Base-by-base conservation (phyloP, 2,113 vertebrate species). In the Syrmaticus mikado region DNA sequence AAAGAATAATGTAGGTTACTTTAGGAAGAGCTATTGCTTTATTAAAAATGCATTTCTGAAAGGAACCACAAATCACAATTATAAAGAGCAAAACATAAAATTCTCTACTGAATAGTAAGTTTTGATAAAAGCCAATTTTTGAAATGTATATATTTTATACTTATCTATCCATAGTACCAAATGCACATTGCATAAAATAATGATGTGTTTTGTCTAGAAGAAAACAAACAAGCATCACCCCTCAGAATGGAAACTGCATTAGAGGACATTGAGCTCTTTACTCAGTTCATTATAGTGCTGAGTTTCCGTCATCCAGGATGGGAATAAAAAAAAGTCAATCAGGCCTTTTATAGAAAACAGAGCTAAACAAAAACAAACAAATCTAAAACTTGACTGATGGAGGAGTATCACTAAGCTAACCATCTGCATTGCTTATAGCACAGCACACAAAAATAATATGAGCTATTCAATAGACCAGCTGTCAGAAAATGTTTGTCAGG, bases 21-120 rank as follows among this genome's bases (percentile, higher is more conserved):
- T 94, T 94, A 77, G 60, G 72, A 96, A 96, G 95, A 95, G 70
- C 70, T 96, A 96, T 95, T 90, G 94, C 96, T 96, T 96, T 96
- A 96, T 97, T 96, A 96, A 96, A 94, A 95, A 96, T 94, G 73
- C 72, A 80, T 96, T 96, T 94, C 70, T 96, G 95, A 97, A 96
- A 95, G 60, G 64, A 30, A 85, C 52, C 72, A 94, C 75, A 96
- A 97, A 94, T 93, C 89, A 94, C 89, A 95, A 91, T 95, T 96
- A 97, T 50, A 94, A 92, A 97, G 96, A 94, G 93, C 90, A 94
- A 88, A 91, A 61, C 78, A 81, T 71, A 90, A 95, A 94, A 94
- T 90, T 86, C 93, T 94, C 93, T 85, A 72, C 89, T 96, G 93
- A 96, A 92, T 82, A 90, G 88, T 76, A 95, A 83, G 93, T 84